These are phyloP conservation scores for Hestina assimilis DNA, from an alignment of 1,140 invertebrate species.

Conservation along the genomic window DNA sequence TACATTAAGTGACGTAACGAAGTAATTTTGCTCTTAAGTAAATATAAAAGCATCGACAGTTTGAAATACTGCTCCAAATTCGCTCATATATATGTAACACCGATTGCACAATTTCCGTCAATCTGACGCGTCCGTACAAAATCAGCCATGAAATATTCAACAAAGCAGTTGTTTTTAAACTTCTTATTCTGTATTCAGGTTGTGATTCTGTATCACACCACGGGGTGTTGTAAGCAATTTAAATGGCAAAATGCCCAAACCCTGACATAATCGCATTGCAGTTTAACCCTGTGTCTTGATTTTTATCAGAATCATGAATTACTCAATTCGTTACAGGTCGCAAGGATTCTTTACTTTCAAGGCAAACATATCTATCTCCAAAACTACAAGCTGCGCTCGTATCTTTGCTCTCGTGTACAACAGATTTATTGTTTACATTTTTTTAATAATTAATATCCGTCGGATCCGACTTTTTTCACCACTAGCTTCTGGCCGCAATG, in stretches of 20 bases:
- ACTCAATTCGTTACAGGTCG: neutral
- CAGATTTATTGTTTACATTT: neutral
- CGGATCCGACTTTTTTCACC: too few relatives aligned
- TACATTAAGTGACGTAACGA: neutral
- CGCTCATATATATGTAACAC: conserved; percentile 24
- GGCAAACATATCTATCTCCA: neutral
- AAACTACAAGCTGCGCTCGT: too few relatives aligned
- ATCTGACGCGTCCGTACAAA: conserved; percentile 43
- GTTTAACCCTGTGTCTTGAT: conserved; percentile 32
- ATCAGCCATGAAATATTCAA: conserved; percentile 56
- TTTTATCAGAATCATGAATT: neutral
- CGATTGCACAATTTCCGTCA: conserved; percentile 34
- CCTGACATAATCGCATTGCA: conserved; percentile 27
- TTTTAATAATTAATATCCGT: too few relatives aligned
- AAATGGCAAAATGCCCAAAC: conserved; percentile 49
- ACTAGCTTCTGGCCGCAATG: too few relatives aligned
- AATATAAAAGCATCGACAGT: neutral
- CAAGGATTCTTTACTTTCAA: conserved; percentile 2
- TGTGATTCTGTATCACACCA: conserved; percentile 41
- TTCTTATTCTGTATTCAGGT: conserved; percentile 52
- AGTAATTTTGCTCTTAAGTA: neutral
- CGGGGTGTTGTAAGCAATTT: conserved; percentile 44
- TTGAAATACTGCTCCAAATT: conserved; percentile 25
- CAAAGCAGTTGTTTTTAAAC: conserved; percentile 32
- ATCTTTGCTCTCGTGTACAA: too few relatives aligned